Percentiles rank a stretch among this genome's conserved stretches.
phyloP scores from a whole-genome alignment of 2,113 vertebrate species.

The Pluvialis apricaria region DNA sequence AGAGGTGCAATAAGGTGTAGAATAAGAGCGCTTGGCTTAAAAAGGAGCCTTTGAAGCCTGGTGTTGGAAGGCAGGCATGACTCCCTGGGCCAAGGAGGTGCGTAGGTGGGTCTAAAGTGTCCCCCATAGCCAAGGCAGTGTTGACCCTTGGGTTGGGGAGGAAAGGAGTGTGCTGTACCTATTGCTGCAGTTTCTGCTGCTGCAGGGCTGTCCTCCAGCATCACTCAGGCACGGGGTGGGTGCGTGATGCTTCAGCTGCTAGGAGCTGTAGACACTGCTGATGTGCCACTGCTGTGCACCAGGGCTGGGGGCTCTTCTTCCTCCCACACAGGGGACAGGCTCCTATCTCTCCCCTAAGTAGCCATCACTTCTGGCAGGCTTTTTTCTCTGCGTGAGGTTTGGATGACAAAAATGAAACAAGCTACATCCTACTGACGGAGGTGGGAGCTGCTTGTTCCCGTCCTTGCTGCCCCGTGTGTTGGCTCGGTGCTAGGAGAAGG shows the following conservation, averaged over 20 bases:
- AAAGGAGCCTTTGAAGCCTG: neutral
- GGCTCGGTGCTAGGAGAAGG: neutral
- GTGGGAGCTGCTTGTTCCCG: neutral
- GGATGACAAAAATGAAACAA: neutral
- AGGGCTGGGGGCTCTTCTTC: neutral
- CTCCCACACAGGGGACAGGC: accelerated
- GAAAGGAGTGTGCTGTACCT: neutral
- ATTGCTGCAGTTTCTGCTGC: neutral
- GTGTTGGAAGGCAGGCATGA: neutral
- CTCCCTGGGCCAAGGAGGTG: neutral
- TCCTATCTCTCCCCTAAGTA: neutral
- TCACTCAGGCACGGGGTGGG: neutral
- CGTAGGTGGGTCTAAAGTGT: accelerated
- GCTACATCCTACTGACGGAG: accelerated
- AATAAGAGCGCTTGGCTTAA: neutral
- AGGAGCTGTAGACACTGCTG: neutral
- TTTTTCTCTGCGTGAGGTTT: neutral
- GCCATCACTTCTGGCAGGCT: neutral
- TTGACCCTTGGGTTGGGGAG: neutral
- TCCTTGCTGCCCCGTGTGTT: neutral
- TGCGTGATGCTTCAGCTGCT: neutral
- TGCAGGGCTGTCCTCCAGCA: neutral
- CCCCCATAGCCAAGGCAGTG: neutral
- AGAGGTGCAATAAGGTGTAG: neutral
- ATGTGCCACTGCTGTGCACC: neutral